These are phyloP conservation scores for Diarsia brunnea DNA, from an alignment of 2,888 invertebrate genomes.

Conservation along the genomic window DNA sequence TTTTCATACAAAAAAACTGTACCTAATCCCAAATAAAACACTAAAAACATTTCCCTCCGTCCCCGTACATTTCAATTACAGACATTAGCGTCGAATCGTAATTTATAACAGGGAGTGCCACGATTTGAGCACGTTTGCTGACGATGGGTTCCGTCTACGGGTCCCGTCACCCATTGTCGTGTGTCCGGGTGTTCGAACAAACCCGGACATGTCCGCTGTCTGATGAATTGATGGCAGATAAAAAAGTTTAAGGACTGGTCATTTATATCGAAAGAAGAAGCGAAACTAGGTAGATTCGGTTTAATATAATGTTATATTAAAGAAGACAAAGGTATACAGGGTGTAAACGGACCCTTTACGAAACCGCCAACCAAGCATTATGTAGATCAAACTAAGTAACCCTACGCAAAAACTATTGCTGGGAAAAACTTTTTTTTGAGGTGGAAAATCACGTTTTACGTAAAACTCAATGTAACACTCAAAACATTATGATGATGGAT, in stretches of 20 bases:
- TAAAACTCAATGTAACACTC: no score
- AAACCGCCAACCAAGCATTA: no score
- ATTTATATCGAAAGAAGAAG: conserved; percentile 43
- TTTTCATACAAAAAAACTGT: not conserved
- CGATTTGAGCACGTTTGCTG: conserved; percentile 80
- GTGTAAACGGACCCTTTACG: no score
- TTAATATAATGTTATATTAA: conserved; percentile 34
- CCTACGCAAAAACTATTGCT: no score
- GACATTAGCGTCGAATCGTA: conserved; percentile 62
- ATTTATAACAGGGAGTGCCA: conserved; percentile 61
- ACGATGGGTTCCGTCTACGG: conserved; percentile 75
- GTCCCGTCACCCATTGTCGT: conserved; percentile 78
- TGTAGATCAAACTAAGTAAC: no score
- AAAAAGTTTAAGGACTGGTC: conserved; percentile 59
- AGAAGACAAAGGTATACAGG: not conserved
- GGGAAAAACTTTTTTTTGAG: no score
- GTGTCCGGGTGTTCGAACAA: conserved; percentile 67
- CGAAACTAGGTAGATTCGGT: conserved; percentile 46
- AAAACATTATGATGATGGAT: no score
- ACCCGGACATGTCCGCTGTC: conserved; percentile 76
- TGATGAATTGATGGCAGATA: conserved; percentile 80
- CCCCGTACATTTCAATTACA: conserved; percentile 40
- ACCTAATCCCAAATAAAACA: conserved; percentile 17
- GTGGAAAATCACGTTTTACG: no score
- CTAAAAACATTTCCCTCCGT: conserved; percentile 13